Base-by-base conservation (phyloP, 2,113 vertebrate species). In the Alces alces region DNA sequence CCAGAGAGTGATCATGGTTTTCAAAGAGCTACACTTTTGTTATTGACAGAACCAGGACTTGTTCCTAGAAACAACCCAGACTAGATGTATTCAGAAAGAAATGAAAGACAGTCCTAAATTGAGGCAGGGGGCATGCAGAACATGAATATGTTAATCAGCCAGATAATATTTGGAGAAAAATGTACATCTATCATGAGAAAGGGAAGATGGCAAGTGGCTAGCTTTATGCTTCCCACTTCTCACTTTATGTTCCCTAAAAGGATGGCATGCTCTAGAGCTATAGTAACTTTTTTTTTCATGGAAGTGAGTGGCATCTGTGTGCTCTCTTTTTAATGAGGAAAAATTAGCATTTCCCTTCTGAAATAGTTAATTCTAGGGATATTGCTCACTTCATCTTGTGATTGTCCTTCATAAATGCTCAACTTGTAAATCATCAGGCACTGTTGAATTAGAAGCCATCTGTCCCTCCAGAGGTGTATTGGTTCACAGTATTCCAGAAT, bases 381-480 rank as follows among this genome's bases (percentile, higher is more conserved):
- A 52, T 52, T 64, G 33, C 16, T 25, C n/a, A 66, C 73, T 61
- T 84, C 91, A 60, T 97, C 95, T 96, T 93, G 1, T 1, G 54
- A 82, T 52, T 90, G 89, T 70, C 73, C 30, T 95, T 50, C 19
- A 23, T 54, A 84, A 73, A 95, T 89, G 61, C 88, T 94, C 79
- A 79, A 66, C 10, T 6, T 76, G n/a, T 94, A 64, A 96, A 95
- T 96, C 85, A 66, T 15, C 73, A 43, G 36, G 30, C 39, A 95
- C 86, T 93, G 87, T 73, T 93, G 76, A 52, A 15, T 80, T 28
- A 19, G 61, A 89, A 52, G 14, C 96, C 97, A 96, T 91, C 89
- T 94, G 55, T 47, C 89, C 60, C 76, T 83, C 43, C 43, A 79
- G 55, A 95, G 66, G 55, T 86, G 3, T 45, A 3, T 21, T 39